phyloP scores from a whole-genome alignment of 2,797 vertebrate species.

The Podarcis siculus region DNA sequence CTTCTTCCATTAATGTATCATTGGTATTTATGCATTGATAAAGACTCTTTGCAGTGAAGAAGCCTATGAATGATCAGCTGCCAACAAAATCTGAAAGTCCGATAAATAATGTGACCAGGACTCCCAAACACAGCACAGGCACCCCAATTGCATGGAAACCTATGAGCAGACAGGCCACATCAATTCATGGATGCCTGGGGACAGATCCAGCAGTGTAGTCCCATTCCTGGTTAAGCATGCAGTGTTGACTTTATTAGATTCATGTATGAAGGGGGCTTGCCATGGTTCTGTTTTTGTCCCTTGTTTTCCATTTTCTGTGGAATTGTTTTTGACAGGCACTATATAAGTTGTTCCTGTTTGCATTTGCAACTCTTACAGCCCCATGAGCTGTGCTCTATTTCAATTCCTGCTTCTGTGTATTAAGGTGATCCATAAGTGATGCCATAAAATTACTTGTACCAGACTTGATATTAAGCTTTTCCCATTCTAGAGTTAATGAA shows the following conservation, averaged over 20 bases:
- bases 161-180: neutral
- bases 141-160: too few relatives aligned
- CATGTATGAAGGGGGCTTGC: neutral
- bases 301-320: neutral
- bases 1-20: too few relatives aligned
- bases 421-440: conserved; percentile 1
- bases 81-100: too few relatives aligned
- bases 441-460: neutral
- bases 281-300: too few relatives aligned
- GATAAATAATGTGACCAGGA: neutral
- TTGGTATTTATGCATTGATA: neutral
- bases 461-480: neutral
- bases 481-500: neutral
- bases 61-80: neutral
- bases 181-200: neutral
- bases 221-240: neutral
- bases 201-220: neutral
- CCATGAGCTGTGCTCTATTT: neutral
- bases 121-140: neutral
- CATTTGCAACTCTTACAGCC: neutral
- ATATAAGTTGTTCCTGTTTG: neutral
- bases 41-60: neutral
- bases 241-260: too few relatives aligned
- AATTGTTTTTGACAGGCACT: neutral
- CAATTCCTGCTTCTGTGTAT: neutral